Base-by-base conservation (phyloP, 2,797 vertebrate genomes). In the Sternarchorhynchus goeldii region DNA sequence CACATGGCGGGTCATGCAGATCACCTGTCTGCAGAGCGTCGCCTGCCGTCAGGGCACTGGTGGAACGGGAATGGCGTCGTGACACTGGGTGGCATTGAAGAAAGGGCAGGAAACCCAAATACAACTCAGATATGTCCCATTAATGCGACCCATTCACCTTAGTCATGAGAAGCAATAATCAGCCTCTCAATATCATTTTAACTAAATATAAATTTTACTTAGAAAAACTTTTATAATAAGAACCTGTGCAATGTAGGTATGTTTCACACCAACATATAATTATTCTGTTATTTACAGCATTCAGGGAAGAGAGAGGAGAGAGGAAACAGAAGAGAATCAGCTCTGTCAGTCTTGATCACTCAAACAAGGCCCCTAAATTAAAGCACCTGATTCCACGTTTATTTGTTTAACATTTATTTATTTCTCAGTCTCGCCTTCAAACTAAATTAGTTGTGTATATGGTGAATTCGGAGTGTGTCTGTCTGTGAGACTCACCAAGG, bases 11-110 rank as follows among this genome's bases (percentile, higher is more conserved):
- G 45, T 85, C 92, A 93, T 93, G 93, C 92, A 89, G 76, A 90
- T 97, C 95, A 98, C 96, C 96, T 97, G 96, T 95, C 93, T 94
- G 95, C 89, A 94, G 90, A 90, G 93, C 92, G 87, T 97, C 96
- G 89, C 94, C 92, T 76, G 95, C 93, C 86, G 94, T 94, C 92
- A 97, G 94, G 84, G 96, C 95, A 87, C 96, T 96, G 94, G 96
- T 97, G 78, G 96, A 97, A 82, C 95, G 95, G 89, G 96, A 97
- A 92, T 97, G 95, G 84, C 94, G 95, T 85, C 95, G 95, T 89
- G 95, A 95, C 80, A 92, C 96, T 97, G 95, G 91, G 93, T 94
- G 92, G 88, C 89, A 91, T 93, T 92, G 17, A 91, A 90, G 91
- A 91, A 25, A 25, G 87, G 90, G 63, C 4, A 58, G 57, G 45